A percentile compares a stretch with the other conserved stretches of the same genome.
Evolutionary conservation across 2,888 invertebrate species (phyloP).

Genomic region (Cheilosia urbana): DNA sequence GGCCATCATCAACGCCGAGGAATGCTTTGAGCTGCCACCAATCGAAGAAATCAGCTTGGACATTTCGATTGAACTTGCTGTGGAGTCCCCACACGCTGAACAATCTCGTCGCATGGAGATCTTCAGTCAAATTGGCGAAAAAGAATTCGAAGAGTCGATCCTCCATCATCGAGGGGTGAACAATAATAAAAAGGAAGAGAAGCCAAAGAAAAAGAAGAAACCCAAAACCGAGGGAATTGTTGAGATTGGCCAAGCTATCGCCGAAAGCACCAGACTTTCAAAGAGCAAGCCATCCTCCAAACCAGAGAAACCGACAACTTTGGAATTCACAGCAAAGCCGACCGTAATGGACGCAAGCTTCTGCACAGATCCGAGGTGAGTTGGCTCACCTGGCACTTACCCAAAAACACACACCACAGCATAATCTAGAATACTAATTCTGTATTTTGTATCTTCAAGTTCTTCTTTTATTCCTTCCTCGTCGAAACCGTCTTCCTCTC

Average conservation of each 20-base stretch:
- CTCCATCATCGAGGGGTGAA: conserved; percentile 86
- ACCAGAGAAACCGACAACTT: conserved; percentile 49
- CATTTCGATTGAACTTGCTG: conserved; percentile 82
- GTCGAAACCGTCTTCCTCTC: conserved; percentile 76
- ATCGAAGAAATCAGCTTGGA: conserved; percentile 85
- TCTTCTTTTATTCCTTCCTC: conserved; percentile 64
- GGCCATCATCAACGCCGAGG: conserved; percentile 87
- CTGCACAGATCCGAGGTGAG: conserved; percentile 79
- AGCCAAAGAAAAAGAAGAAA: conserved; percentile 60
- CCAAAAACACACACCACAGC: background rate
- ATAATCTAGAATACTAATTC: conserved; percentile 35
- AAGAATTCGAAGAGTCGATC: conserved; percentile 89
- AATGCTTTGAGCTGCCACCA: conserved; percentile 90
- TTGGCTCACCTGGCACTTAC: conserved; percentile 24
- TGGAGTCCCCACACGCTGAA: conserved; percentile 81
- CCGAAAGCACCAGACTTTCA: conserved; percentile 16
- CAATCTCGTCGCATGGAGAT: conserved; percentile 86
- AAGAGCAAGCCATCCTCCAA: conserved; percentile 13
- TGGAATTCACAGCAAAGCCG: conserved; percentile 81
- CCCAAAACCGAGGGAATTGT: conserved; percentile 79
- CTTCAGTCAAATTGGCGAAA: conserved; percentile 89
- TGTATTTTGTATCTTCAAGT: conserved; percentile 65
- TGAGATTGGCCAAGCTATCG: conserved; percentile 80
- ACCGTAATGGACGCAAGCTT: conserved; percentile 85
- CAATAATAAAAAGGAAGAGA: conserved; percentile 77